Conservation (phyloP, 2,113 vertebrate species). For the Neolamprologus tretocephalus region DNA sequence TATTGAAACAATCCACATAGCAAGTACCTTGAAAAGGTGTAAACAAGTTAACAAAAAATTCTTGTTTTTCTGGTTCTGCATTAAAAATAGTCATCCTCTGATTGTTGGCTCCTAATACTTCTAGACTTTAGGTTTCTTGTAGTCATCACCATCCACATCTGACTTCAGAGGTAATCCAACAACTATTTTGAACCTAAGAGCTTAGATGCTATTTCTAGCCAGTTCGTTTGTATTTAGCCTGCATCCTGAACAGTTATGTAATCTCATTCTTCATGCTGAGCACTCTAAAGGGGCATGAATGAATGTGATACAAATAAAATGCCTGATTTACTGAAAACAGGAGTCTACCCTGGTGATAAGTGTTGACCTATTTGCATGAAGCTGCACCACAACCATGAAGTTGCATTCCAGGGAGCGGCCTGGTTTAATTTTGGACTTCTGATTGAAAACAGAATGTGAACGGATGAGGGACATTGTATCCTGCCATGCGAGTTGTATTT, state of each 20-base stretch:
- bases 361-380: conserved; percentile 33
- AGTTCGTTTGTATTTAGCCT: not conserved
- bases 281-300: not conserved
- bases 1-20: not conserved
- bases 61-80: not conserved
- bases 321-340: not conserved
- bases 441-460: conserved; percentile 44
- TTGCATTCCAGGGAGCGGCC: conserved; percentile 41
- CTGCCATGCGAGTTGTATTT: conserved; percentile 53
- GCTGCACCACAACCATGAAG: conserved; percentile 15
- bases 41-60: not conserved
- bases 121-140: not conserved
- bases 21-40: not conserved
- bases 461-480: conserved; percentile 36
- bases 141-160: not conserved
- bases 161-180: not conserved
- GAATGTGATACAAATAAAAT: not conserved
- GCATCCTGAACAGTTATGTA: not conserved
- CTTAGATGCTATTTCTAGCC: not conserved
- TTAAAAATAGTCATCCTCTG: not conserved
- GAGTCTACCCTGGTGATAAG: not conserved
- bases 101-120: not conserved
- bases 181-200: not conserved
- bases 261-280: not conserved
- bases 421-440: conserved; percentile 48